phyloP scores from a whole-genome alignment of 2,888 invertebrate species.

The Lobophora halterata region DNA sequence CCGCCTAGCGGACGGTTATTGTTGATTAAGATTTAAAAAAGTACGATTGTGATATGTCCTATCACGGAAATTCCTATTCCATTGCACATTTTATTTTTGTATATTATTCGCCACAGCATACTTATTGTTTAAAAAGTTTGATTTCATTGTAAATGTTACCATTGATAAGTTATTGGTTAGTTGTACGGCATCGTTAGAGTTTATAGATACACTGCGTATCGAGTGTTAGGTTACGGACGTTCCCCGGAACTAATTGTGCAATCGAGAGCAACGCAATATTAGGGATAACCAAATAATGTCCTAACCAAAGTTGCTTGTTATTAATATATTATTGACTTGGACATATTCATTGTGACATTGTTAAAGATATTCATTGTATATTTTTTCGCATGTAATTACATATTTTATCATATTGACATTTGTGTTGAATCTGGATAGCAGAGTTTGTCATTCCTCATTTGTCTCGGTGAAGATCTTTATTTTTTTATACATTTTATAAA shows the following conservation, averaged over 20 bases:
- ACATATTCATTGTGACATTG: conserved; percentile 23
- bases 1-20: conserved; percentile 57
- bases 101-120: conserved; percentile 63
- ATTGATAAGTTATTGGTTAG: conserved; percentile 74
- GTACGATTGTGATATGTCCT: conserved; percentile 72
- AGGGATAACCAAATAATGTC: conserved; percentile 39
- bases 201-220: conserved; percentile 28
- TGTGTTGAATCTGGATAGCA: conserved; percentile 43
- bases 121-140: conserved; percentile 43
- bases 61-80: conserved; percentile 76
- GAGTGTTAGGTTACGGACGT: conserved; percentile 7
- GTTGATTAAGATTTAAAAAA: conserved; percentile 52
- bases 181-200: conserved; percentile 40
- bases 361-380: conserved; percentile 21
- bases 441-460: conserved; percentile 70
- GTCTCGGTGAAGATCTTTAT: conserved; percentile 75
- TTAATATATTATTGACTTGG: conserved; percentile 30
- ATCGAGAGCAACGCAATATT: conserved; percentile 29
- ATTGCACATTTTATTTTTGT: conserved; percentile 73
- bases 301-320: conserved; percentile 55
- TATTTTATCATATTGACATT: conserved; percentile 23
- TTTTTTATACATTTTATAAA: conserved; percentile 74
- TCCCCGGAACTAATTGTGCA: conserved; percentile 12
- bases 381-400: conserved; percentile 17
- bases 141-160: conserved; percentile 78